Percentiles rank a stretch among this genome's conserved stretches.
phyloP scores from a whole-genome alignment of 2,888 invertebrate genomes.

The Petrolisthes cinctipes region DNA sequence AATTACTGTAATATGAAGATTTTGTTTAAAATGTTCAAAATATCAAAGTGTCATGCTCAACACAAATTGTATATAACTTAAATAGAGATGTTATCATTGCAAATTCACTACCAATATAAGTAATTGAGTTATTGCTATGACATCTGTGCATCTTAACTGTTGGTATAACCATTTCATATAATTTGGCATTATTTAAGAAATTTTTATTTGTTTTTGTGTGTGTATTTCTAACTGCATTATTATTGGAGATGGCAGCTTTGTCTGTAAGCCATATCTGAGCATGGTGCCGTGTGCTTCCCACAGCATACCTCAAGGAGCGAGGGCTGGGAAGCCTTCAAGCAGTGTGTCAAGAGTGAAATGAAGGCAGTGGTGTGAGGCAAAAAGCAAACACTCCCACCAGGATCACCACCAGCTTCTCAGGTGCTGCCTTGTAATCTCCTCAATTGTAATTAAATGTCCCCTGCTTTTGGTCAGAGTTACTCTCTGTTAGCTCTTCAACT shows the following conservation, averaged over 20 bases:
- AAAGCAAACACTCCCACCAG: neutral
- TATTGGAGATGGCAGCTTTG: neutral
- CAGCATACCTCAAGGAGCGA: slow-evolving; percentile 89
- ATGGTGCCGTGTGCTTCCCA: slow-evolving; percentile 27
- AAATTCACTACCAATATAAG: too few species aligned
- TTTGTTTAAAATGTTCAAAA: too few species aligned
- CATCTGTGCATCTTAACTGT: too few species aligned
- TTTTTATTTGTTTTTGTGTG: neutral
- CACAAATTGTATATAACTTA: too few species aligned
- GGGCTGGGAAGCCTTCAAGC: slow-evolving; percentile 93
- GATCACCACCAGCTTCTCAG: neutral
- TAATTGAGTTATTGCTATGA: too few species aligned
- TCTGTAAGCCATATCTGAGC: neutral
- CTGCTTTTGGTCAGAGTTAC: too few species aligned
- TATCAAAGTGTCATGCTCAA: too few species aligned
- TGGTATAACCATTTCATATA: too few species aligned
- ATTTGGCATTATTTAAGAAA: neutral
- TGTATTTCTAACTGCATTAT: neutral
- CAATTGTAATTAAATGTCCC: too few species aligned
- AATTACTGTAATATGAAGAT: too few species aligned
- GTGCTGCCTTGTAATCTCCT: neutral
- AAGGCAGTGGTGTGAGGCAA: slow-evolving; percentile 75
- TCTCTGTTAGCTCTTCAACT: too few species aligned
- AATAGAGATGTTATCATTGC: too few species aligned
- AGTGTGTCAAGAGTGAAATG: slow-evolving; percentile 92